These are phyloP conservation scores for Anagyrus pseudococci DNA, from an alignment of 2,888 invertebrate species.

Conservation along the genomic window DNA sequence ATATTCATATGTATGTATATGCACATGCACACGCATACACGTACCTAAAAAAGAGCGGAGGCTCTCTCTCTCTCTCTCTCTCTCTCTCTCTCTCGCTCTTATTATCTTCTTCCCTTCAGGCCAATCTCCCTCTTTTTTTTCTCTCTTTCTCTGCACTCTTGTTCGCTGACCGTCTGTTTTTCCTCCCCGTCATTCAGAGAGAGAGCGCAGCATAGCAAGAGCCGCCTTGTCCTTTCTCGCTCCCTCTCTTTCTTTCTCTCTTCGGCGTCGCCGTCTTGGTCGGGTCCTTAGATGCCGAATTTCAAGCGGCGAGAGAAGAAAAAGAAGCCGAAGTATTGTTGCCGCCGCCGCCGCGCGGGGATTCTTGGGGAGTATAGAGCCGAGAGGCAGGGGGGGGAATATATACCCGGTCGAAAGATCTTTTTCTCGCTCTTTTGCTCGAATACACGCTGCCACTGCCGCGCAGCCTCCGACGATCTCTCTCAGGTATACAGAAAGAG, in stretches of 20 bases:
- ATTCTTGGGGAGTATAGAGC: background rate
- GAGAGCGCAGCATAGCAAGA: background rate
- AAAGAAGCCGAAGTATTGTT: slow-evolving; percentile 9
- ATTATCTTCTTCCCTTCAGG: slow-evolving; percentile 21
- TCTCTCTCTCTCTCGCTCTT: slow-evolving; percentile 29
- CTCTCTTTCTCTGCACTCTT: no score
- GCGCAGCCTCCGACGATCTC: background rate
- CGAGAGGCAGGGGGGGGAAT: background rate
- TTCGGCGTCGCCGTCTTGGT: background rate
- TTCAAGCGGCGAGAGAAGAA: slow-evolving; percentile 14
- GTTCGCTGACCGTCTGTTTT: background rate
- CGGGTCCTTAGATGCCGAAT: slow-evolving; percentile 24
- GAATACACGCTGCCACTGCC: background rate
- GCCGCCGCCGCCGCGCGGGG: background rate
- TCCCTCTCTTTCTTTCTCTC: slow-evolving; percentile 3
- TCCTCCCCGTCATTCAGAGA: slow-evolving; percentile 7
- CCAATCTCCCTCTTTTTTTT: slow-evolving; percentile 1
- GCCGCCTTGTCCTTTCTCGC: slow-evolving; percentile 1
- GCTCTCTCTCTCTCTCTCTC: slow-evolving; percentile 21
- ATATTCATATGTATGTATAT: no score
- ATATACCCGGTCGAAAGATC: background rate
- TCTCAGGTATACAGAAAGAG: slow-evolving; percentile 9
- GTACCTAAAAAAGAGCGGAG: background rate
- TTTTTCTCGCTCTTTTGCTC: background rate
- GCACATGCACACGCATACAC: background rate